phyloP scores from a whole-genome alignment of 2,113 vertebrate species.

The Tachysurus vachellii region DNA sequence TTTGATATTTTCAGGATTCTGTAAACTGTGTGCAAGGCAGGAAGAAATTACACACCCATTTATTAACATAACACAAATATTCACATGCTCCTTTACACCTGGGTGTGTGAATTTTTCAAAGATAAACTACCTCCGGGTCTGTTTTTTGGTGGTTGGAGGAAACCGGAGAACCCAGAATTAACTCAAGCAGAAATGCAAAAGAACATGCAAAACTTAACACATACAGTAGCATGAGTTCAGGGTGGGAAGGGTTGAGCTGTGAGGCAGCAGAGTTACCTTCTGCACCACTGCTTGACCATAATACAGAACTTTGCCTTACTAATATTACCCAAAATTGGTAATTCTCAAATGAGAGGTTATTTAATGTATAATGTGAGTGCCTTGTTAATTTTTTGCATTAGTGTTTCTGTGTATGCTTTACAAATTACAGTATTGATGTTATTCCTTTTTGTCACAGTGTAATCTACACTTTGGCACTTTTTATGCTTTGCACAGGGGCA shows the following conservation, averaged over 20 bases:
- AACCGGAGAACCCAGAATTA: background rate
- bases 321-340: background rate
- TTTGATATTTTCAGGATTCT: background rate
- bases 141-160: background rate
- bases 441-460: background rate
- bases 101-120: background rate
- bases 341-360: background rate
- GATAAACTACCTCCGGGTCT: background rate
- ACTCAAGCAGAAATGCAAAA: background rate
- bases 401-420: background rate
- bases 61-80: background rate
- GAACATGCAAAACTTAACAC: background rate
- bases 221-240: background rate
- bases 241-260: conserved; percentile 58
- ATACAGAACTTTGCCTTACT: background rate
- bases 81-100: background rate
- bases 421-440: background rate
- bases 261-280: background rate
- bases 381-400: background rate
- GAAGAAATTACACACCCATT: background rate
- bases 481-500: background rate
- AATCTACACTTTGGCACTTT: background rate
- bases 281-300: background rate
- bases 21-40: background rate
- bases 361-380: background rate